Base-by-base conservation (phyloP, 2,113 vertebrate species). In the Typhlomys cinereus region DNA sequence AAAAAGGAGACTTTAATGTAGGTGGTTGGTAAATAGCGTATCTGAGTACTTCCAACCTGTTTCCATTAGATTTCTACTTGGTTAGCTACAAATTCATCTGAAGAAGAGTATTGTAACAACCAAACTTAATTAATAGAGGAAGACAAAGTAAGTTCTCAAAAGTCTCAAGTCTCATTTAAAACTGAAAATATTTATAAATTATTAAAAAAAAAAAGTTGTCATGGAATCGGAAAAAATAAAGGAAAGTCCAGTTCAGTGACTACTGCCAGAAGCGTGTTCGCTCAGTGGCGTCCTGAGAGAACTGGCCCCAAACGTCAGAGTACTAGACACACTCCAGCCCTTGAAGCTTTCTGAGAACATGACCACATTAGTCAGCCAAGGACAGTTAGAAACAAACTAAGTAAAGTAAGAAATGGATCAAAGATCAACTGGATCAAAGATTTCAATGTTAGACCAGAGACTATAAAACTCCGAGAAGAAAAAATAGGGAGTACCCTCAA, bases 91-190 rank as follows among this genome's bases (percentile, higher is more conserved):
- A 23, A 50, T 59, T 84, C 25, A 62, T 25, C 50, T 79, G 79
- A 83, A 71, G 75, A 61, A 66, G 85, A 81, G 14, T 20, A 64
- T 1, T 54, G 21, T 62, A 44, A 85, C 27, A 69, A 64, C 7
- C 23, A 52, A 67, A 73, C 34, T 59, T 57, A 82, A 41, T 34
- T 50, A 54, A 5, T 57, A 62, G 73, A 84, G 70, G 59, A 66
- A 62, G 78, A 44, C 31, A 81, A 64, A 92, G 17, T 29, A n/a
- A n/a, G 25, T 57, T 9, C 57, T 54, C 52, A 57, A 27, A 23
- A 78, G 57, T 23, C 52, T 34, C 34, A 80, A 27, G n/a, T 39
- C 57, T 83, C 73, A 90, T 20, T 79, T 82, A 70, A 95, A 96
- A 67, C 31, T 73, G 85, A 89, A 89, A 83, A 89, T 29, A 90